Base-by-base conservation (phyloP, 2,888 invertebrate genomes). In the Heliconius hortense region DNA sequence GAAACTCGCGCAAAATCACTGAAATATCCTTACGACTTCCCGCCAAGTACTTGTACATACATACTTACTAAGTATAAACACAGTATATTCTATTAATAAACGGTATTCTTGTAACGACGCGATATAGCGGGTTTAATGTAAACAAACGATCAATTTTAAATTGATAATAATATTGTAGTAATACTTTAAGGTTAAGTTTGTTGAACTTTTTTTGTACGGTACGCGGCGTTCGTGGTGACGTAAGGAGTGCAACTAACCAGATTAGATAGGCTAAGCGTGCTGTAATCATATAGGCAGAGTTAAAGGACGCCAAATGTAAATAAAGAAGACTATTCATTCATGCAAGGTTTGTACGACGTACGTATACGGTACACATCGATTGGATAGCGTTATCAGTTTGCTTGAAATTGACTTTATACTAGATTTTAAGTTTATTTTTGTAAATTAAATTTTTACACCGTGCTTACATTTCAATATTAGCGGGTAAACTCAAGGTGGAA, bases 161-260 rank as follows among this genome's bases (percentile, higher is more conserved):
- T 81, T 82, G 82, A 84, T 80, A 81, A 74, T 77, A 81, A 74
- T 77, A 79, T 77, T 15, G 24, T n/a, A 4, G 64, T 43, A 77
- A 75, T 82, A 63, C 26, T 74, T 82, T 82, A 80, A 80, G 81
- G 81, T 82, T 83, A 89, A 89, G 92, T 92, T 93, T 92, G 89
- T 91, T 92, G 92, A 93, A 92, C 92, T 93, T 91, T 84, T 89
- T 90, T 87, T 85, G 84, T 35, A 35, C 83, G 84, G 83, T 88
- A 85, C 87, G 84, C 88, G 88, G 88, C 88, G 48, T 89, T 88
- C 86, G 79, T 78, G 77, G 87, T 91, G 92, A 91, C 91, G 91
- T 91, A 87, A 87, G 79, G 79, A 74, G 79, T 91, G 90, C 89
- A 89, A 81, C 87, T 92, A 92, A 93, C 88, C 87, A 88, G 92